These are phyloP conservation scores for Bolinopsis microptera DNA, from an alignment of 37 sponge, comb jelly and placozoan species.

Conservation along the genomic window DNA sequence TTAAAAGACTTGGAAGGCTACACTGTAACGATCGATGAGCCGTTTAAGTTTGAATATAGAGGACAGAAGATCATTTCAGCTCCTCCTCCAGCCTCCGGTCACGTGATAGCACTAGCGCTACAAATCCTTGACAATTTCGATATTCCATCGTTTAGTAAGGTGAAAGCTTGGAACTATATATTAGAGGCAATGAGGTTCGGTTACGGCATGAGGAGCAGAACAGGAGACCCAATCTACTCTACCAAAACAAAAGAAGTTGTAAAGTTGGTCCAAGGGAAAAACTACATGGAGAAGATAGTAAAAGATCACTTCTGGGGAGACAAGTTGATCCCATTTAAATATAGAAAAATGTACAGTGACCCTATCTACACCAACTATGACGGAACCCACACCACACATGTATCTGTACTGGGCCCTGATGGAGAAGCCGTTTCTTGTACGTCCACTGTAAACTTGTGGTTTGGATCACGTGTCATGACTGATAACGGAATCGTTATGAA, in stretches of 20 bases:
- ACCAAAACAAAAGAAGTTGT: background rate
- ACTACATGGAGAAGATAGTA: background rate
- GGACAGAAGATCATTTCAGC: conserved; percentile 47
- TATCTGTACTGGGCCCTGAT: conserved; percentile 75
- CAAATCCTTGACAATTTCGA: conserved; percentile 18
- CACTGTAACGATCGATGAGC: background rate
- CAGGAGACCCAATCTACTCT: conserved; percentile 38
- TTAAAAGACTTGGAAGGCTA: background rate
- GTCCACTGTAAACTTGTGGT: conserved; percentile 78
- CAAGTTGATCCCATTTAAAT: background rate
- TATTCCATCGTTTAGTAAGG: background rate
- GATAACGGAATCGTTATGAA: conserved; percentile 81
- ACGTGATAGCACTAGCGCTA: conserved; percentile 19
- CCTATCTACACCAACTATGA: conserved; percentile 21
- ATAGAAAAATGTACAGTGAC: background rate
- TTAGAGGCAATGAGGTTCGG: conserved; percentile 60
- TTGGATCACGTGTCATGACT: conserved; percentile 86
- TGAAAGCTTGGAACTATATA: conserved; percentile 57
- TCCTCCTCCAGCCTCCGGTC: conserved; percentile 58
- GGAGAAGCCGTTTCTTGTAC: conserved; percentile 90
- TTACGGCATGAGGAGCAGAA: conserved; percentile 40
- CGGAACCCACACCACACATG: conserved; percentile 74
- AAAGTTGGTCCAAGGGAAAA: background rate
- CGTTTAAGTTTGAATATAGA: conserved; percentile 46
- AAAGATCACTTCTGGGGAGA: background rate